A percentile compares a stretch with the other conserved stretches of the same genome.
These are phyloP conservation scores for Drosophila algonquin DNA, from an alignment of 2,888 invertebrate genomes.

Conservation along the genomic window DNA sequence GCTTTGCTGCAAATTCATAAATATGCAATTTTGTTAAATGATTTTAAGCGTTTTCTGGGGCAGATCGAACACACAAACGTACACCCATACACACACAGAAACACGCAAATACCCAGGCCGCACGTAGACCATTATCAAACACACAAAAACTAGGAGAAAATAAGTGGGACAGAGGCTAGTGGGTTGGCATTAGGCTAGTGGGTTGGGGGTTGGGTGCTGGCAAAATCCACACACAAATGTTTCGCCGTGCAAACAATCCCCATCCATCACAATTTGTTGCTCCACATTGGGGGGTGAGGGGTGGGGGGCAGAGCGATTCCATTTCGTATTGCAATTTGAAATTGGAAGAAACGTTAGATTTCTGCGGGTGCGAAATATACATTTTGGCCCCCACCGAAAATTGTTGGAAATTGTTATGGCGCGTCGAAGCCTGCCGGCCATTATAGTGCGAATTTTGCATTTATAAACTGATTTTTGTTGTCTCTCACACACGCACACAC, in stretches of 20 bases:
- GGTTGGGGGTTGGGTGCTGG: too few species aligned
- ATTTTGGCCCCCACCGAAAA: constrained; percentile 34
- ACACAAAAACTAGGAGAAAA: constrained; percentile 1
- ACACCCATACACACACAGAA: constrained; percentile 42
- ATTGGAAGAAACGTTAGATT: not conserved
- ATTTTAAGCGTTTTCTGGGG: constrained; percentile 56
- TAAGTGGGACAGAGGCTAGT: not conserved
- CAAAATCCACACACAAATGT: constrained; percentile 49
- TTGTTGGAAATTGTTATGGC: constrained; percentile 58
- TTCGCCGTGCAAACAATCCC: constrained; percentile 68
- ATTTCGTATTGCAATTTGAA: constrained; percentile 32
- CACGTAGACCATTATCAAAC: constrained; percentile 23
- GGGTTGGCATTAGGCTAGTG: not conserved
- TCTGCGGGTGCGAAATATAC: not conserved
- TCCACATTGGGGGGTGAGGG: constrained; percentile 24
- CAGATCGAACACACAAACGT: constrained; percentile 41
- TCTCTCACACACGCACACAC: not conserved
- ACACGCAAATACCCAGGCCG: not conserved
- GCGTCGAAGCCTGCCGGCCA: constrained; percentile 52
- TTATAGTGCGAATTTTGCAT: constrained; percentile 78
- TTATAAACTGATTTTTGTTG: constrained; percentile 71
- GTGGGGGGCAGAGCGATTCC: constrained; percentile 22
- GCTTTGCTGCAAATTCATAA: constrained; percentile 37
- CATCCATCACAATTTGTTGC: constrained; percentile 72
- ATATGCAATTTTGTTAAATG: constrained; percentile 64